These are phyloP conservation scores for Danio aesculapii DNA, from an alignment of 2,797 vertebrate species.

Conservation along the genomic window DNA sequence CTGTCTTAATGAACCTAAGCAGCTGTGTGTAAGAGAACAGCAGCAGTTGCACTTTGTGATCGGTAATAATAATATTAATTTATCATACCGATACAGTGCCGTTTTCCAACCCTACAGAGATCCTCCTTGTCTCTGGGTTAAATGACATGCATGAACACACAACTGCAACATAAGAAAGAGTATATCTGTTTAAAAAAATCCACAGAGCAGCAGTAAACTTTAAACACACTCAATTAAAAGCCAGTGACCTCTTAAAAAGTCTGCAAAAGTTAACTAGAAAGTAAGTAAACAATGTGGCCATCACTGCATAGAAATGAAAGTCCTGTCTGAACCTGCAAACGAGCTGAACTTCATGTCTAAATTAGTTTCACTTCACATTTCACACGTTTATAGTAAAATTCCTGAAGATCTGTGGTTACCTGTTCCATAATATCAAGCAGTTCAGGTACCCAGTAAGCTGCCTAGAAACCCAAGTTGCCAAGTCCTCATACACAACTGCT, in stretches of 20 bases:
- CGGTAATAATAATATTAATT: neutral
- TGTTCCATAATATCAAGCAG: neutral
- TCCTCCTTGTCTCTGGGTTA: constrained; percentile 96
- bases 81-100: constrained; percentile 94
- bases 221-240: neutral
- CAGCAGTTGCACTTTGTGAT: constrained; percentile 10
- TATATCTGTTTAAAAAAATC: neutral
- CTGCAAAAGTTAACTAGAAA: constrained; percentile 14
- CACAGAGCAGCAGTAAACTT: neutral
- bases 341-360: neutral
- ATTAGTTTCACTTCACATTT: constrained; percentile 21
- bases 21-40: neutral
- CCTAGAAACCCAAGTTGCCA: neutral
- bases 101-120: constrained; percentile 95
- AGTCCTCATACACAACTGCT: no score
- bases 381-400: constrained; percentile 26
- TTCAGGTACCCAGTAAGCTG: neutral
- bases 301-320: constrained; percentile 22
- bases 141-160: constrained; percentile 97
- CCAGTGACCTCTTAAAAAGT: constrained; percentile 6
- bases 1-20: neutral
- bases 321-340: neutral
- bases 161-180: constrained; percentile 79
- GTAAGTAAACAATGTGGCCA: constrained; percentile 4
- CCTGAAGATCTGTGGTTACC: constrained; percentile 4